Conservation (phyloP, 2,888 invertebrate species). For the Galerucella pusilla region DNA sequence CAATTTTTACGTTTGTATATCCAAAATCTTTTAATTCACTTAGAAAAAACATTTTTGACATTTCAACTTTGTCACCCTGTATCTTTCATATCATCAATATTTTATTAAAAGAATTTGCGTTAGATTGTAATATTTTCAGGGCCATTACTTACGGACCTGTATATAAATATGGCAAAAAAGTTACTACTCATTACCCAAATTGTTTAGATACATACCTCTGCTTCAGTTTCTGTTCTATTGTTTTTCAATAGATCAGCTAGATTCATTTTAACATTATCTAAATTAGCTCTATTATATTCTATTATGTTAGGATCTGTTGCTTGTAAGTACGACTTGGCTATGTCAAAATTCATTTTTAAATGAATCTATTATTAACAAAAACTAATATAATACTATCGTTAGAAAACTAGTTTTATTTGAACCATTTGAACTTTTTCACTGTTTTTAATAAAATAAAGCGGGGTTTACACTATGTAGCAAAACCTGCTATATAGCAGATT, state of each 20-base stretch:
- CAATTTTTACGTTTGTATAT: too few species aligned
- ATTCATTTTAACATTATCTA: conserved; percentile 21
- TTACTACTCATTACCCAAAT: too few species aligned
- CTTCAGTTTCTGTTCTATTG: conserved; percentile 50
- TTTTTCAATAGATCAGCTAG: conserved; percentile 17
- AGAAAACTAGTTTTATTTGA: neutral
- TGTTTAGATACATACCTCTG: neutral
- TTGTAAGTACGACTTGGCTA: conserved; percentile 36
- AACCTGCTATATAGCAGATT: too few species aligned
- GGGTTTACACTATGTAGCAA: too few species aligned
- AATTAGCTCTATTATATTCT: conserved; percentile 37
- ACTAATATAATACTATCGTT: neutral
- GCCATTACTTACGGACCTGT: too few species aligned
- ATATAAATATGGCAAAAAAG: too few species aligned
- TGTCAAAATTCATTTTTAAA: neutral
- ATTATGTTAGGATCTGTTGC: conserved; percentile 52
- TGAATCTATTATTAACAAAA: neutral
- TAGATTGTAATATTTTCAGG: too few species aligned
- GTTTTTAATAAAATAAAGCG: neutral
- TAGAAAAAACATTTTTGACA: too few species aligned
- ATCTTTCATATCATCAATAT: too few species aligned
- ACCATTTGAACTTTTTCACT: neutral
- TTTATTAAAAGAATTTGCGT: too few species aligned
- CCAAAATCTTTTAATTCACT: too few species aligned
- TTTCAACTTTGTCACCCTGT: too few species aligned